A percentile compares a stretch with the other conserved stretches of the same genome.
These are phyloP conservation scores for Pteropus alecto DNA, from an alignment of 2,113 vertebrate genomes.

Conservation along the genomic window DNA sequence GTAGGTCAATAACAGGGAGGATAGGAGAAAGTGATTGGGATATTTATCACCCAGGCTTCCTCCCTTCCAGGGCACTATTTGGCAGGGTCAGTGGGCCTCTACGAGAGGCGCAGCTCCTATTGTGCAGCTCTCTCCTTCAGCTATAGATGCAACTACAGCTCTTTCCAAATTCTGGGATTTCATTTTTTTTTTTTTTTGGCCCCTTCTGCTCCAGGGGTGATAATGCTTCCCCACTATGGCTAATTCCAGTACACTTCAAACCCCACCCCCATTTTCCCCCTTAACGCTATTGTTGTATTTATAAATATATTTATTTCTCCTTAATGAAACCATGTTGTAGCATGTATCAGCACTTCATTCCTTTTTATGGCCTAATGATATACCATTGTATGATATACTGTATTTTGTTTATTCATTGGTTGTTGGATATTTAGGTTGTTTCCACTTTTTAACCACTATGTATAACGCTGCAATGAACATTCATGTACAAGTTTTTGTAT, in stretches of 20 bases:
- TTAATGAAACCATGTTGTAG: background rate
- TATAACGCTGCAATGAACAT: background rate
- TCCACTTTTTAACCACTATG: background rate
- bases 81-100: background rate
- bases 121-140: background rate
- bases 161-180: background rate
- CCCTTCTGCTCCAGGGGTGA: background rate
- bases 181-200: background rate
- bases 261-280: background rate
- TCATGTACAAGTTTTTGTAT: background rate
- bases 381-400: background rate
- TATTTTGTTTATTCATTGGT: background rate
- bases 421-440: background rate
- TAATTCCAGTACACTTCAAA: background rate
- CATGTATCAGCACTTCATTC: background rate
- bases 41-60: background rate
- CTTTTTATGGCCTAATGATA: background rate
- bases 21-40: background rate
- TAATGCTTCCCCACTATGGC: background rate
- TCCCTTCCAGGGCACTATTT: background rate
- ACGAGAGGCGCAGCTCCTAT: background rate
- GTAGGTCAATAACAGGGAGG: background rate
- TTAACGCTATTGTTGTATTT: background rate
- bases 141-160: background rate
- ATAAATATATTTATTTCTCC: background rate